Conservation (phyloP, 2,888 invertebrate species). For the Drosophila neotestacea region DNA sequence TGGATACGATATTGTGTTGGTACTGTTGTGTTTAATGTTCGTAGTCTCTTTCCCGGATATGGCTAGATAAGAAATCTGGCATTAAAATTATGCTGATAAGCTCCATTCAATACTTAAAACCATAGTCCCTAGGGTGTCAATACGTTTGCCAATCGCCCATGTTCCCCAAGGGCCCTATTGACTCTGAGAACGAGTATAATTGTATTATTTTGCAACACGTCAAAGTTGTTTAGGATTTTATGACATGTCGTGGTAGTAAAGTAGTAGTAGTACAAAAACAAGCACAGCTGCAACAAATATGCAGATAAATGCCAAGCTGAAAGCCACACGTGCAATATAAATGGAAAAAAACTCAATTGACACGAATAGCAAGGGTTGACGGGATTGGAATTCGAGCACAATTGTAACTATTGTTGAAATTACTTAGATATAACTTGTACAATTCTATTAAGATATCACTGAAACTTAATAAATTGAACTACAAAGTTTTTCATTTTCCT, state of each 20-base stretch:
- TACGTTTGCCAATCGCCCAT: slow-evolving; percentile 19
- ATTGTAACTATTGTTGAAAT: slow-evolving; percentile 18
- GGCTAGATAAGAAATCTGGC: slow-evolving; percentile 43
- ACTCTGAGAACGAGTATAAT: not conserved
- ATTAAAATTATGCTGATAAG: slow-evolving; percentile 31
- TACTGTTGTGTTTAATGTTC: not conserved
- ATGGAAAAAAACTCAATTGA: slow-evolving; percentile 8
- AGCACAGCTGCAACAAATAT: slow-evolving; percentile 77
- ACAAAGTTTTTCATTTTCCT: not conserved
- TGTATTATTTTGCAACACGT: slow-evolving; percentile 18
- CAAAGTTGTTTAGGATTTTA: slow-evolving; percentile 38
- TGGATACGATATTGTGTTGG: slow-evolving; percentile 19
- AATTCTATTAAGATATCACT: slow-evolving; percentile 1
- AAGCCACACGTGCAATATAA: slow-evolving; percentile 47
- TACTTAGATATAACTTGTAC: not conserved
- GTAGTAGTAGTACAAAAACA: slow-evolving; percentile 13
- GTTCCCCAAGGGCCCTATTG: not conserved
- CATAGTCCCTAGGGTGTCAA: slow-evolving; percentile 1
- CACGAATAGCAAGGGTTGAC: not conserved
- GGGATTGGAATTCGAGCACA: slow-evolving; percentile 7
- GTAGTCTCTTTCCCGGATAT: slow-evolving; percentile 43
- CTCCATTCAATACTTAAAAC: slow-evolving; percentile 8
- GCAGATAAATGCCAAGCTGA: slow-evolving; percentile 71
- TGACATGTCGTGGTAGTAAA: slow-evolving; percentile 46
- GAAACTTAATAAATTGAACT: not conserved